Evolutionary conservation across 2,888 invertebrate species (phyloP).

Genomic region (Leptinotarsa juncta): DNA sequence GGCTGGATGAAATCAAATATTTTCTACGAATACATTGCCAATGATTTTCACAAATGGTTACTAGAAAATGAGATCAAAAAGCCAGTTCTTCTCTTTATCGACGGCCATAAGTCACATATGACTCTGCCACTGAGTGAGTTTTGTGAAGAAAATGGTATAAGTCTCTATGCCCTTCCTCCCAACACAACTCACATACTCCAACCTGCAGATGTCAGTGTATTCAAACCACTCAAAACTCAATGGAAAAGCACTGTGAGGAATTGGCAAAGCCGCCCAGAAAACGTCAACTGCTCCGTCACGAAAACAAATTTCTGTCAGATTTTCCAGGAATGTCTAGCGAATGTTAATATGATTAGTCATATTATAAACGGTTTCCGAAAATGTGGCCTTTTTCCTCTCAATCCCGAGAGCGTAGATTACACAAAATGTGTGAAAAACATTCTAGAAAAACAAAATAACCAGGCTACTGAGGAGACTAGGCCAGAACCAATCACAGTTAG

Average conservation of each 20-base stretch:
- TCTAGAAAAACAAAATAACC: constrained; percentile 16
- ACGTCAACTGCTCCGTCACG: constrained; percentile 15
- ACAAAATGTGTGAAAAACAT: constrained; percentile 26
- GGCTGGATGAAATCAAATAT: constrained; percentile 26
- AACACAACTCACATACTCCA: too few species aligned
- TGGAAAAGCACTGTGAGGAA: constrained; percentile 46
- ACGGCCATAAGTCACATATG: constrained; percentile 51
- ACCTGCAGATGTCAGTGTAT: constrained; percentile 6
- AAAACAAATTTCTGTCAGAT: constrained; percentile 25
- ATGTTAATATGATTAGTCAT: constrained; percentile 23
- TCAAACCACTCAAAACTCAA: constrained; percentile 26
- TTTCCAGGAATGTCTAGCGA: constrained; percentile 23
- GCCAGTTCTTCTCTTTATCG: constrained; percentile 35
- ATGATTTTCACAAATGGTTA: too few species aligned
- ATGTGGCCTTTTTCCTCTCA: constrained; percentile 25
- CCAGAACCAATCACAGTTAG: constrained; percentile 9
- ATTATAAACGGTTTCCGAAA: constrained; percentile 28
- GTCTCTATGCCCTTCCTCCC: constrained; percentile 22
- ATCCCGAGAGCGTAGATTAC: constrained; percentile 1
- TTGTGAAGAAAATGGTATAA: constrained; percentile 44
- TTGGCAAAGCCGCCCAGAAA: constrained; percentile 32
- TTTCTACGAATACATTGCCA: constrained; percentile 41
- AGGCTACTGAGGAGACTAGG: not conserved
- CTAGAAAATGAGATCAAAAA: not conserved
- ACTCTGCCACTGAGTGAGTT: constrained; percentile 44